Evolutionary conservation across 2,113 vertebrate species (phyloP), one percentile per base, ranked within the genome.

Genomic region (Thryonomys swinderianus): DNA sequence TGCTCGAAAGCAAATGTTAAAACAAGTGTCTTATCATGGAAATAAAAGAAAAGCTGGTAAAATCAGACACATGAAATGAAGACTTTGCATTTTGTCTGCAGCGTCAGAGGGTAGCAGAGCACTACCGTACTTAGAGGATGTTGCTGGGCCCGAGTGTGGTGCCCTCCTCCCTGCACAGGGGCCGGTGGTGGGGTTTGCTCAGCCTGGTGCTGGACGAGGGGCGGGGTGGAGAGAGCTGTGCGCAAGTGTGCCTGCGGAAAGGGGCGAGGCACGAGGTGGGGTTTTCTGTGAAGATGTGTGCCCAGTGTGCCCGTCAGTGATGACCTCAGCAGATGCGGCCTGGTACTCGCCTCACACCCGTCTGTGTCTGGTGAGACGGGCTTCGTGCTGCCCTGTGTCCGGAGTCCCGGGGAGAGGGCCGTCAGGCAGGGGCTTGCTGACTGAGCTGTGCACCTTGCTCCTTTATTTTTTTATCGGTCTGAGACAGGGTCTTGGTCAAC

Each of bases 1-100:
- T 85, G 67, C 74, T 94, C 95, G 55, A 66, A 85, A 95, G 62
- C 91, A 90, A 92, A 66, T 85, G 34, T 74, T 83, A 71, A 79
- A 92, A 67, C 91, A 32, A 90, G 11, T 91, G 55, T 85, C 73
- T 91, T 93, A 51, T 85, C 55, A 25, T 51, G 73, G 66, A 94
- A 88, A 30, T n/a, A 83, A 92, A 85, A 83, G 61, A 67, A 92
- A 91, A 91, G 95, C 27, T 42, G 32, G 55, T 59, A 66, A 0
- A 51, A 57, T 42, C 81, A 71, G 57, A 57, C 34, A 84, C 42
- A 32, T 83, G 85, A 93, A 83, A 94, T 62, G 74, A 85, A 86
- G 53, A 48, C n/a, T 53, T 69, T 13, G 64, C 69, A 34, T 93
- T 83, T 88, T 88, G 40, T 93, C 79, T 71, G 66, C 93, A 80